Evolutionary conservation across 2,797 vertebrate genomes (phyloP).

Genomic region (Lutjanus campechanus): DNA sequence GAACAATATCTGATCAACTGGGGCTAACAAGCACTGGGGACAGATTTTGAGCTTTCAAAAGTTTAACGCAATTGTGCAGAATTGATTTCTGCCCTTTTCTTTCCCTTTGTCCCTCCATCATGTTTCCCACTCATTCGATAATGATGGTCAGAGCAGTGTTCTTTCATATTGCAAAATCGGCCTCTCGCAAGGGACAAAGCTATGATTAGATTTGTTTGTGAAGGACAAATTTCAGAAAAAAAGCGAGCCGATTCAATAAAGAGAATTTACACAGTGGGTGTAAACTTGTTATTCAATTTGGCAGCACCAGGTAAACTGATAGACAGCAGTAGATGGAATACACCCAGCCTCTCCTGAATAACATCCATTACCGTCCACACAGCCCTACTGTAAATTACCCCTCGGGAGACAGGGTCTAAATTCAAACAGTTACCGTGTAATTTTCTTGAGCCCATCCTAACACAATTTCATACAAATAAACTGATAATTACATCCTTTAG

Average conservation of each 20-base stretch:
- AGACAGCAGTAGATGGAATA: constrained; percentile 43
- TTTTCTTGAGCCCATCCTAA: constrained; percentile 38
- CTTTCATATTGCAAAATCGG: constrained; percentile 26
- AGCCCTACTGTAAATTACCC: constrained; percentile 37
- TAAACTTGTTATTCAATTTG: constrained; percentile 57
- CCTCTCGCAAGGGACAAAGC: constrained; percentile 21
- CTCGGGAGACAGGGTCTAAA: constrained; percentile 23
- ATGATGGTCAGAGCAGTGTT: not conserved
- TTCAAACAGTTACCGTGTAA: constrained; percentile 40
- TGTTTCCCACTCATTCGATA: constrained; percentile 11
- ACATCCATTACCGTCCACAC: constrained; percentile 41
- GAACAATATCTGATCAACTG: constrained; percentile 9
- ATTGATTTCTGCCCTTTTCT: constrained; percentile 14
- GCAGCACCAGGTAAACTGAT: constrained; percentile 41
- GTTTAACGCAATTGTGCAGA: not conserved
- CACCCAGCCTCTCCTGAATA: constrained; percentile 31
- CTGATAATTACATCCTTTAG: constrained; percentile 9
- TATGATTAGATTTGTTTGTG: constrained; percentile 60
- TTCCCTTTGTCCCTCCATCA: not conserved
- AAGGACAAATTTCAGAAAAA: constrained; percentile 50
- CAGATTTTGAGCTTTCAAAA: constrained; percentile 5
- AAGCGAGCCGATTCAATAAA: constrained; percentile 49
- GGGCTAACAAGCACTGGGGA: constrained; percentile 6
- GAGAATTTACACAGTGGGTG: constrained; percentile 50
- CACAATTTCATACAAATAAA: constrained; percentile 48